These are phyloP conservation scores for Odontesthes bonariensis DNA, from an alignment of 2,113 vertebrate species.

Conservation along the genomic window DNA sequence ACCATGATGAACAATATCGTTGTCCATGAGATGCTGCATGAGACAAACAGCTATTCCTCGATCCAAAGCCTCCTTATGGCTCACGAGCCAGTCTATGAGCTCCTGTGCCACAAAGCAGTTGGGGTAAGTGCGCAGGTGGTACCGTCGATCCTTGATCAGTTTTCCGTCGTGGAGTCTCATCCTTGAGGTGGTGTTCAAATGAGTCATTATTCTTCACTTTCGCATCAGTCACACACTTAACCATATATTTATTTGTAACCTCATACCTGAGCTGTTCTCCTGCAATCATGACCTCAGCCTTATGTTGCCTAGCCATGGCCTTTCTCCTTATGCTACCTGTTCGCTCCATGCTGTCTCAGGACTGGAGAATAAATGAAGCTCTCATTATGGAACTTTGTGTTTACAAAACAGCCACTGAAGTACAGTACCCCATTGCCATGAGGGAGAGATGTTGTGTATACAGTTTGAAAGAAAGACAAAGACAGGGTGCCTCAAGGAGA, in stretches of 20 bases:
- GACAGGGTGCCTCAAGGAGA: background rate
- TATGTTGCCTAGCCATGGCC: conserved; percentile 81
- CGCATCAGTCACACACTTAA: background rate
- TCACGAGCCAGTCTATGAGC: conserved; percentile 87
- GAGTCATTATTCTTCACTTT: background rate
- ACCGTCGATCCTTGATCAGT: conserved; percentile 87
- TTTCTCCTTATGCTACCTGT: conserved; percentile 79
- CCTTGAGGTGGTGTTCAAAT: conserved; percentile 63
- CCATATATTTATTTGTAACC: background rate
- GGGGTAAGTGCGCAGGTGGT: conserved; percentile 87
- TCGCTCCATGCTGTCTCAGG: conserved; percentile 79
- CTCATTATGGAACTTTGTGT: conserved; percentile 58
- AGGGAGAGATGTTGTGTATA: conserved; percentile 78
- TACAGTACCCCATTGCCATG: conserved; percentile 36
- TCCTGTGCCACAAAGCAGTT: conserved; percentile 91
- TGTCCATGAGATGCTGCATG: conserved; percentile 90
- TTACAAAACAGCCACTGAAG: conserved; percentile 72
- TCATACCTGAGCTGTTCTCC: conserved; percentile 90
- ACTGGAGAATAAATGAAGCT: conserved; percentile 17
- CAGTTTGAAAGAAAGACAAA: conserved; percentile 38
- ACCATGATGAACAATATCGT: conserved; percentile 91
- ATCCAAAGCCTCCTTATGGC: conserved; percentile 87
- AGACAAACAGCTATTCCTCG: conserved; percentile 83
- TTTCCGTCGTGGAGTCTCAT: conserved; percentile 88
- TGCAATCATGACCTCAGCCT: conserved; percentile 89